phyloP scores from a whole-genome alignment of 2,113 vertebrate genomes.

The Colossoma macropomum region DNA sequence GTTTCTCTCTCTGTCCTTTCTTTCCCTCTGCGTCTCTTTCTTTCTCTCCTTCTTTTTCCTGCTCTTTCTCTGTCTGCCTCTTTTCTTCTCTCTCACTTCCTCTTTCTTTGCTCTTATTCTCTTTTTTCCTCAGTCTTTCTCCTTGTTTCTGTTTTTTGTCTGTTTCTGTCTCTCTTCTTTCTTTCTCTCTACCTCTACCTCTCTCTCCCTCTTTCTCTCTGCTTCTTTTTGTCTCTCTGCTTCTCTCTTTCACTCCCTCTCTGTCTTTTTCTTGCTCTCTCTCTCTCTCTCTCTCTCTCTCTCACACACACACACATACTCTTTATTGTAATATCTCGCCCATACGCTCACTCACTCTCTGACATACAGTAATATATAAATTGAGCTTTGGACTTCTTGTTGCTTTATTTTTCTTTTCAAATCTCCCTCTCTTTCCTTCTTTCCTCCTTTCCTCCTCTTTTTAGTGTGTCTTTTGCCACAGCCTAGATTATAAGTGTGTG shows the following conservation, averaged over 20 bases:
- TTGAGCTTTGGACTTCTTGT: conserved; percentile 1
- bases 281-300: not conserved
- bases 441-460: conserved; percentile 23
- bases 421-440: not conserved
- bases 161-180: conserved; percentile 3
- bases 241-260: not conserved
- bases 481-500: conserved; percentile 46
- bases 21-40: too few species aligned
- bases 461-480: conserved; percentile 16
- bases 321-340: not conserved
- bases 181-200: not conserved
- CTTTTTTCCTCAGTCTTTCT: too few species aligned
- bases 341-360: not conserved
- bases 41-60: too few species aligned
- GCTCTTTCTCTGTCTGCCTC: not conserved
- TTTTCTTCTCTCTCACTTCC: not conserved
- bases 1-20: too few species aligned
- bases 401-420: conserved; percentile 16
- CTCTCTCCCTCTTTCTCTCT: too few species aligned
- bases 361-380: conserved; percentile 12
- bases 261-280: conserved; percentile 34
- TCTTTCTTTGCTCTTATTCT: too few species aligned
- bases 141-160: too few species aligned
- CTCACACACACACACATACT: not conserved
- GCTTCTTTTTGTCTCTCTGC: not conserved